A percentile compares a stretch with the other conserved stretches of the same genome.
Evolutionary conservation across 2,113 vertebrate species (phyloP).

Genomic region (Melospiza georgiana): DNA sequence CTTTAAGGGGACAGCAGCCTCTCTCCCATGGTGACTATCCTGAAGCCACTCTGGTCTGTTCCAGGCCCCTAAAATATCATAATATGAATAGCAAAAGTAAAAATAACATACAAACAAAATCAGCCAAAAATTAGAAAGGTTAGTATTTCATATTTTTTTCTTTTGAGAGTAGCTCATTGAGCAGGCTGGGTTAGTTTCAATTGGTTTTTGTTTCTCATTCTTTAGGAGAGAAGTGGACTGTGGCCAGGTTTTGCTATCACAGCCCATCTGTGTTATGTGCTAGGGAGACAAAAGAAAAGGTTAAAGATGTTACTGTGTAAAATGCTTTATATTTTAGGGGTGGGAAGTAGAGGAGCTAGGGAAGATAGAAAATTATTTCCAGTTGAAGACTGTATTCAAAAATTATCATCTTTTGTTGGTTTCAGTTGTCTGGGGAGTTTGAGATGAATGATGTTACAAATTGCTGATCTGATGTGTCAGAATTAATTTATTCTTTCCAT

Average conservation of each 20-base stretch:
- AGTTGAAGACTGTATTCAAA: constrained; percentile 58
- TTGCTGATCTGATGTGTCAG: constrained; percentile 71
- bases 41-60: background rate
- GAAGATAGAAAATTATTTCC: constrained; percentile 69
- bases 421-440: constrained; percentile 63
- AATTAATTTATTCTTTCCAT: constrained; percentile 69
- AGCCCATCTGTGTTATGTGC: constrained; percentile 58
- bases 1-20: background rate
- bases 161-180: constrained; percentile 14
- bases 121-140: background rate
- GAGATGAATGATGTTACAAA: constrained; percentile 68
- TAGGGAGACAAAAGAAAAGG: constrained; percentile 62
- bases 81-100: background rate
- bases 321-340: constrained; percentile 42
- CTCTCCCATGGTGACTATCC: background rate
- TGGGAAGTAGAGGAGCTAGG: background rate
- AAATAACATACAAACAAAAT: background rate
- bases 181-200: constrained; percentile 34
- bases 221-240: constrained; percentile 47
- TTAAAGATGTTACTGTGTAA: constrained; percentile 58
- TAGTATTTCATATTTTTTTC: background rate
- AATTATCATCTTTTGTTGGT: constrained; percentile 57
- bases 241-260: constrained; percentile 62
- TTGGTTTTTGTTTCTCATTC: constrained; percentile 44
- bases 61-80: background rate